phyloP scores from a whole-genome alignment of 1,140 invertebrate genomes.

The Drosophila willistoni region DNA sequence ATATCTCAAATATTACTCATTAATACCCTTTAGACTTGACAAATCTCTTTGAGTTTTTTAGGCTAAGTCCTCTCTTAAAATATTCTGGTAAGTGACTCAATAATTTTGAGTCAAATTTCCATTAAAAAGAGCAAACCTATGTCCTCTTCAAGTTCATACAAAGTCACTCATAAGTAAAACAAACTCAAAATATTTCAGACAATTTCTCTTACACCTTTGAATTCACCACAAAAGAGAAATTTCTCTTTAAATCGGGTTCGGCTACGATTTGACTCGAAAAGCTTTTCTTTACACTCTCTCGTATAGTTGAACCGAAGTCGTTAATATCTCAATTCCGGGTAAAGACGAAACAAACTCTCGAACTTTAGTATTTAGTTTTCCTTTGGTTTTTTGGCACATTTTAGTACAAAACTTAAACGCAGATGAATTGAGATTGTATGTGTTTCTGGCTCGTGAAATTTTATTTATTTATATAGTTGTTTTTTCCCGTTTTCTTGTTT shows the following conservation, averaged over 20 bases:
- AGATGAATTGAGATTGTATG: constrained; percentile 40
- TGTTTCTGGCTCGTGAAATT: constrained; percentile 60
- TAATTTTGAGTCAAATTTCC: background rate
- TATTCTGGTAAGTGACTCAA: background rate
- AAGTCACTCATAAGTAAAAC: background rate
- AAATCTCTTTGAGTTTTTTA: background rate
- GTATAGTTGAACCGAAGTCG: constrained; percentile 2
- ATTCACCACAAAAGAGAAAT: constrained; percentile 13
- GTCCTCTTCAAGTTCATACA: background rate
- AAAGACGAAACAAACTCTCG: constrained; percentile 10
- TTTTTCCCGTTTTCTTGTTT: constrained; percentile 24
- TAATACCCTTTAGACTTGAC: background rate
- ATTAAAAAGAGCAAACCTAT: background rate
- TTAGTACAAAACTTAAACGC: constrained; percentile 65
- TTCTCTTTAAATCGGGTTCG: background rate
- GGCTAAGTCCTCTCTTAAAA: background rate
- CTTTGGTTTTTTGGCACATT: constrained; percentile 54
- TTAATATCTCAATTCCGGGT: constrained; percentile 9
- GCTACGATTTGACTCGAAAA: constrained; percentile 4
- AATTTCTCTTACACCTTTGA: constrained; percentile 1
- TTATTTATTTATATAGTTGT: constrained; percentile 71
- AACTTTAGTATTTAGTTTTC: constrained; percentile 11
- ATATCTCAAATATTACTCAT: background rate
- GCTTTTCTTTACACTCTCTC: constrained; percentile 8
- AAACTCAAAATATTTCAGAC: background rate